Conservation (phyloP, 2,888 invertebrate genomes). For the Stenotaenia linearis region DNA sequence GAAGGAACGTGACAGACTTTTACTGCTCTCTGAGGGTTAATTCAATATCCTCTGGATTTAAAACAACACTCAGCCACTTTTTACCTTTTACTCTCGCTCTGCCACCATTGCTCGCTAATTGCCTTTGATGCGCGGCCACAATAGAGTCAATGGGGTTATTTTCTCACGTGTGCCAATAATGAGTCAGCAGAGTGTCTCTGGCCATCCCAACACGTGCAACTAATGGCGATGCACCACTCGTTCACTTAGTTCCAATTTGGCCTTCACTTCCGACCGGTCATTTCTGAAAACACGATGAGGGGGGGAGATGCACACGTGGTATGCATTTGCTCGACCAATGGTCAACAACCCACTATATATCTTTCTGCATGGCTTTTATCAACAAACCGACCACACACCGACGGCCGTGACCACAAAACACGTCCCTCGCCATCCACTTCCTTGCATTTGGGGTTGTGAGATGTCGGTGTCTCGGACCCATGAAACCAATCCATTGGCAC, state of each 20-base stretch:
- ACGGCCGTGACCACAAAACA: neutral
- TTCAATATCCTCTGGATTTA: neutral
- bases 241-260: slow-evolving; percentile 17
- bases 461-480: neutral
- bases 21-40: no score
- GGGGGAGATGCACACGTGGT: neutral
- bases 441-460: neutral
- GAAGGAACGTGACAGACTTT: no score
- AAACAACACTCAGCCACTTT: neutral
- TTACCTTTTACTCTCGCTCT: neutral
- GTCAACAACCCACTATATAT: neutral
- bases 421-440: neutral
- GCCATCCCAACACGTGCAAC: slow-evolving; percentile 20
- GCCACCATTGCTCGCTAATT: neutral
- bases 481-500: slow-evolving; percentile 24
- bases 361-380: neutral
- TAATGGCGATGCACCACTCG: slow-evolving; percentile 24
- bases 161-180: slow-evolving; percentile 26
- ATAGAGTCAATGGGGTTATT: slow-evolving; percentile 17
- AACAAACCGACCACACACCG: slow-evolving; percentile 19
- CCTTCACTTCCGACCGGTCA: neutral
- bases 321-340: neutral
- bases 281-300: neutral
- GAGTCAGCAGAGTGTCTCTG: slow-evolving; percentile 3
- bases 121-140: neutral